phyloP scores from a whole-genome alignment of 2,888 invertebrate genomes.

The Trisateles emortualis region DNA sequence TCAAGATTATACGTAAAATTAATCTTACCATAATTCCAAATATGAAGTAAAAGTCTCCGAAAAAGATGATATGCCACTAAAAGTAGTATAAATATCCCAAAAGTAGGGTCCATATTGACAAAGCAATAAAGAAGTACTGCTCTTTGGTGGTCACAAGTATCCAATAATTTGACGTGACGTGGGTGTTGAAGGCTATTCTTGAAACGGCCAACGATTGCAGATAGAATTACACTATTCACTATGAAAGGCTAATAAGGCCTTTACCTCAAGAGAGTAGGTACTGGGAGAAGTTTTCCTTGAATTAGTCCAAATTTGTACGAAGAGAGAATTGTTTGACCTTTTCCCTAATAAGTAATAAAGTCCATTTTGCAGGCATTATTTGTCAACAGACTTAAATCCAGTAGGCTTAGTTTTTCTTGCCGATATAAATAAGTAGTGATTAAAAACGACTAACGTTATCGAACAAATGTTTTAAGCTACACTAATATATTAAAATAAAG shows the following conservation, averaged over 20 bases:
- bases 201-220: conserved; percentile 20
- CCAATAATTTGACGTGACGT: conserved; percentile 40
- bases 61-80: conserved; percentile 38
- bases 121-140: conserved; percentile 49
- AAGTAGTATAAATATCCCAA: conserved; percentile 30
- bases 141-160: conserved; percentile 47
- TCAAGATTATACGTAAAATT: neutral
- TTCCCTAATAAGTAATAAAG: neutral
- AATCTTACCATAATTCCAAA: conserved; percentile 62
- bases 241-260: neutral
- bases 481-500: too few species aligned
- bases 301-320: neutral
- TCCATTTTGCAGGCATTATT: too few species aligned
- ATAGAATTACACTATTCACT: neutral
- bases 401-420: too few species aligned
- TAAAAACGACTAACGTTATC: too few species aligned
- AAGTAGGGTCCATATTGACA: conserved; percentile 55
- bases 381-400: too few species aligned
- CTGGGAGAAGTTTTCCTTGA: neutral
- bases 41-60: conserved; percentile 39
- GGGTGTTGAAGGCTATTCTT: conserved; percentile 56
- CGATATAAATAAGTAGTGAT: too few species aligned
- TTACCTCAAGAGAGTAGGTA: neutral
- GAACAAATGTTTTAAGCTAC: too few species aligned
- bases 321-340: neutral